Evolutionary conservation across 2,113 vertebrate species (phyloP).

Genomic region (Poecilia latipinna): DNA sequence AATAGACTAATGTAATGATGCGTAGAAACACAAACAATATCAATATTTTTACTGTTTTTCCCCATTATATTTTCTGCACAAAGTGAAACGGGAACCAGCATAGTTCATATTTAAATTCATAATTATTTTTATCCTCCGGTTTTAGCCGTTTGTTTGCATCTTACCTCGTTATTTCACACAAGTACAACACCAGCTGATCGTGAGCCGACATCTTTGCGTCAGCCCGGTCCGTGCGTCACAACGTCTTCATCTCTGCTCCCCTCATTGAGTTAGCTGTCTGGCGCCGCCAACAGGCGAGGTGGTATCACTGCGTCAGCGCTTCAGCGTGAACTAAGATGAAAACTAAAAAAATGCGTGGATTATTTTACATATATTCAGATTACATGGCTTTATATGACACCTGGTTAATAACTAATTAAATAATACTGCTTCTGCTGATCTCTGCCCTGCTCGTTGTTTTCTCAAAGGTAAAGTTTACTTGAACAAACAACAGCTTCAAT

Average conservation of each 20-base stretch:
- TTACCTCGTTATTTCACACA: constrained; percentile 80
- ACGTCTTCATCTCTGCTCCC: background rate
- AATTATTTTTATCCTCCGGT: background rate
- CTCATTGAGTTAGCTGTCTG: background rate
- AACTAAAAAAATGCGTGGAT: background rate
- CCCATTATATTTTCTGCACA: no score
- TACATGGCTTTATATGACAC: background rate
- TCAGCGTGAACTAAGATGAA: background rate
- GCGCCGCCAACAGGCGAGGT: constrained; percentile 37
- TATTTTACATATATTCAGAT: background rate
- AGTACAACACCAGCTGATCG: constrained; percentile 73
- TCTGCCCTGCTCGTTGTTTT: constrained; percentile 29
- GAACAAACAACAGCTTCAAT: constrained; percentile 77
- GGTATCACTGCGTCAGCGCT: constrained; percentile 1
- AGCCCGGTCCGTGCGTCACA: background rate
- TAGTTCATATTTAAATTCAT: background rate
- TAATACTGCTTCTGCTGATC: constrained; percentile 1
- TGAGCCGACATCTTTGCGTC: constrained; percentile 75
- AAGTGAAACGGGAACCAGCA: background rate
- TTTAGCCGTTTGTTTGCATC: no score
- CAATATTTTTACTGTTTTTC: no score
- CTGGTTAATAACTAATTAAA: background rate
- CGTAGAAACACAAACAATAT: no score
- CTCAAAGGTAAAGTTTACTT: constrained; percentile 74
- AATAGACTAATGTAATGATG: background rate